phyloP scores from a whole-genome alignment of 2,888 invertebrate species.

The Aphelenchoides bicaudatus region DNA sequence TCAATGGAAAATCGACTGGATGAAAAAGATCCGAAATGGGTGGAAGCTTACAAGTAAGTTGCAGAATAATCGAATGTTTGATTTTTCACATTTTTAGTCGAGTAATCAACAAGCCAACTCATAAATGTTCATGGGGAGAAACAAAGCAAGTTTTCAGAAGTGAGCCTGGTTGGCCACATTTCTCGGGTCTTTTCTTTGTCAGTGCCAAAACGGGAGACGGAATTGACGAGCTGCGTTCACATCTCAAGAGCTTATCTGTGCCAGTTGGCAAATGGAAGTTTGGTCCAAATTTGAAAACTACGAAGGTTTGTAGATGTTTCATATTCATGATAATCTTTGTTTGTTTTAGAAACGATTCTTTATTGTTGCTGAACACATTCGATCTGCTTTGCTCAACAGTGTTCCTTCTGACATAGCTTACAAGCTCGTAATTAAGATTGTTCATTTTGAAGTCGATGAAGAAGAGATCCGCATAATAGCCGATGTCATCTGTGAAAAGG shows the following conservation, averaged over 20 bases:
- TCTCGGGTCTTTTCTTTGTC: slow-evolving; percentile 74
- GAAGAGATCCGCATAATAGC: slow-evolving; percentile 43
- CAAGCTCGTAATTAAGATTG: slow-evolving; percentile 65
- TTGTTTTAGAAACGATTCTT: slow-evolving; percentile 36
- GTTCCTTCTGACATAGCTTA: slow-evolving; percentile 84
- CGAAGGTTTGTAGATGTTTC: not conserved
- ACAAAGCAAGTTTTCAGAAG: slow-evolving; percentile 48
- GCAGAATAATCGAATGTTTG: slow-evolving; percentile 15
- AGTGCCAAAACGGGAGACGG: slow-evolving; percentile 49
- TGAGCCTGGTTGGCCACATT: slow-evolving; percentile 71
- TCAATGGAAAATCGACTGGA: slow-evolving; percentile 6
- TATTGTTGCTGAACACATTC: slow-evolving; percentile 69
- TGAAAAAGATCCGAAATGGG: slow-evolving; percentile 47
- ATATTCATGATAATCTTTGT: not conserved
- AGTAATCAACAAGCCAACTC: slow-evolving; percentile 47
- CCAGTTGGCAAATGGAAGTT: slow-evolving; percentile 39
- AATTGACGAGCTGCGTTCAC: slow-evolving; percentile 46
- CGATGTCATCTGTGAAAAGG: slow-evolving; percentile 46
- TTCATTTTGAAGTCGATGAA: slow-evolving; percentile 31
- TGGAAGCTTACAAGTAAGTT: slow-evolving; percentile 38
- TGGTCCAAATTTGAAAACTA: slow-evolving; percentile 32
- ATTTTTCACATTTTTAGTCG: slow-evolving; percentile 33
- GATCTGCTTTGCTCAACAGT: slow-evolving; percentile 78
- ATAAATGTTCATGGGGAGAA: slow-evolving; percentile 44
- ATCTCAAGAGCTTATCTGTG: slow-evolving; percentile 39